Evolutionary conservation across 1,140 invertebrate species (phyloP), one percentile per base, ranked within the genome.

Genomic region (Neodiprion lecontei): DNA sequence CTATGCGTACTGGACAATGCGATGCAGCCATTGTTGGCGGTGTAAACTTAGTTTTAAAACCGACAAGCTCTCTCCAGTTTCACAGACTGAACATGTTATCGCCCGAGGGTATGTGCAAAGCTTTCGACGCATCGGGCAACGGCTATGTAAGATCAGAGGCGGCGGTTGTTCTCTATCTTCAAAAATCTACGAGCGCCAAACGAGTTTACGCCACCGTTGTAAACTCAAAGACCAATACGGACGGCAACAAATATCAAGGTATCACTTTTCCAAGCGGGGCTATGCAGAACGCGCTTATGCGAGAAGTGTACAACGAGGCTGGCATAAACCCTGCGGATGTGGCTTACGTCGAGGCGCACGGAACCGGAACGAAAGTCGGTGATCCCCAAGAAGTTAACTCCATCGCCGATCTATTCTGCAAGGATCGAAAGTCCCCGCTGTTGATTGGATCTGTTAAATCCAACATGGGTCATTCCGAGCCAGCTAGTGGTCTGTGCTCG

Each of bases 401-500:
- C 0, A 97, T 99, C 74, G 94, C 94, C 0, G 94, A 97, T 71
- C 90, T 98, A 28, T 98, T 99, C 88, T 99, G 97, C 86, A 94
- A 94, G 84, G 93, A 94, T 74, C 91, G 98, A 9, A 90, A 91
- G 11, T 88, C 87, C 0, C 96, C 97, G 2, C 88, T 99, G 21
- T 85, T 98, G 2, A 93, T 99, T 82, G 98, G 98, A 3, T 98
- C 97, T 0, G 95, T 98, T 0, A 99, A 99, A 85, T 97, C 96
- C 1, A 99, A 99, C 87, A 98, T 99, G 96, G 98, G 98, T 0
- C 98, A 99, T 82, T 93, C 97, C 7, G 98, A 99, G 87, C 95
- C 97, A 7, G 96, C 97, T 0, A 98, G 97, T 77, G 96, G 96
- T 53, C 84, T 98, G 0, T 96, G 96, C 83, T 95, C 96, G 0